Evolutionary conservation across 2,113 vertebrate species (phyloP), one percentile per base, ranked within the genome.

Genomic region (Hemiprocne comata): DNA sequence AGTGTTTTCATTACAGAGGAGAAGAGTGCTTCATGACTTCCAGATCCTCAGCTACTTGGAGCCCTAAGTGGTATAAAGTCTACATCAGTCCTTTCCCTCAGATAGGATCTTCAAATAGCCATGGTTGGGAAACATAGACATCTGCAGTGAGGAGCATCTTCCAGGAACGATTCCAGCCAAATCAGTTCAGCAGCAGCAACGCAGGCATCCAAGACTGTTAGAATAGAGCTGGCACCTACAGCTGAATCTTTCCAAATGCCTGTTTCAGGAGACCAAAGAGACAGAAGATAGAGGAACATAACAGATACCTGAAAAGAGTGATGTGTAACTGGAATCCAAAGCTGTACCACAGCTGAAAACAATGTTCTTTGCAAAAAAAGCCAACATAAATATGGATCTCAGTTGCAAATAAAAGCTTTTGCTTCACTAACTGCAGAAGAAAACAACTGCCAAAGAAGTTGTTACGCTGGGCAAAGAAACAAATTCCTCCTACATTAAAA

Each of bases 301-400:
- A 67, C 7, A 65, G 10, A 4, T 17, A 74, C 0, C 19, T 54
- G 64, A 28, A n/a, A 11, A 69, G 42, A 42, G 12, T 0, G 0
- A 24, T 9, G 10, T 33, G 13, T 42, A 87, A 77, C 42, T 42
- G n/a, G 21, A 91, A 95, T 33, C 4, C 55, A 55, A 23, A 81
- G 81, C 25, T 51, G 24, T 8, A 74, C 51, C 65, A 78, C 12
- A 70, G 46, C 25, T 44, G 44, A 50, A 38, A 51, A 17, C 11
- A 38, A 53, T 24, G 34, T 55, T 38, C 21, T 73, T 61, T 57
- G 11, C 50, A 58, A 61, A 61, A 55, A 12, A 19, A 79, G 26
- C 57, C 33, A 85, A 48, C 14, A 11, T 38, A 69, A 10, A 51
- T 8, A 69, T 2, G 7, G 34, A 83, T 73, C 31, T 86, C 54